Conservation (phyloP, 2,888 invertebrate genomes). For the Congeria kusceri region DNA sequence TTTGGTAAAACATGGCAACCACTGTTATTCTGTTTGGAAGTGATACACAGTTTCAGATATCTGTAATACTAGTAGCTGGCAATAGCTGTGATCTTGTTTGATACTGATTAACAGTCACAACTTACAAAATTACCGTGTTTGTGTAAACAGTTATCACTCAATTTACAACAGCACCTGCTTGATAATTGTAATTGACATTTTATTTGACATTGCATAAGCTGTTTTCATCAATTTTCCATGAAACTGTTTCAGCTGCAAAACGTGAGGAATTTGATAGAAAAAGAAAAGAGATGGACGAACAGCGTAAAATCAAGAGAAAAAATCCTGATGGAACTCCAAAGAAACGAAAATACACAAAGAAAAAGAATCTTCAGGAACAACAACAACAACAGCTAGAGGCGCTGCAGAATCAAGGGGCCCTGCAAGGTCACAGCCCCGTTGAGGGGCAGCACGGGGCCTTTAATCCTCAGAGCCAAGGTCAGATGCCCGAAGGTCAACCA, state of each 20-base stretch:
- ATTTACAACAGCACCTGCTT: too few relatives aligned
- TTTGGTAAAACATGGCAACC: too few relatives aligned
- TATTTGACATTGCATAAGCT: too few relatives aligned
- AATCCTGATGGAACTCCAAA: constrained; percentile 50
- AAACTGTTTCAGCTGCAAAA: constrained; percentile 73
- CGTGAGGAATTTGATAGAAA: constrained; percentile 78
- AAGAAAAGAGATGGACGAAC: constrained; percentile 78
- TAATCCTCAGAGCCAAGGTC: background rate
- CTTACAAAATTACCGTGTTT: too few relatives aligned
- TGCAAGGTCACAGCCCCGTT: constrained; percentile 18
- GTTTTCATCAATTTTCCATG: too few relatives aligned
- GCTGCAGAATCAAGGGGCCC: constrained; percentile 11
- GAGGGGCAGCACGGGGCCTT: background rate
- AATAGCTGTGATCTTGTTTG: too few relatives aligned
- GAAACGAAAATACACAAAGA: constrained; percentile 85
- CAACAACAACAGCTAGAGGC: constrained; percentile 86
- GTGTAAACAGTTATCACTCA: too few relatives aligned
- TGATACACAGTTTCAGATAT: too few relatives aligned
- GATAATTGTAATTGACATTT: too few relatives aligned
- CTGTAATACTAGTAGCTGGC: too few relatives aligned
- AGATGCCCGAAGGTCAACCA: constrained; percentile 18
- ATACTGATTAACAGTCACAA: too few relatives aligned
- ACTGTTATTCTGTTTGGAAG: too few relatives aligned
- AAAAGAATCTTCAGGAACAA: constrained; percentile 91
- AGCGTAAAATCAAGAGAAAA: constrained; percentile 73